Base-by-base conservation (phyloP, 1,140 invertebrate genomes). In the Centruroides vittatus region DNA sequence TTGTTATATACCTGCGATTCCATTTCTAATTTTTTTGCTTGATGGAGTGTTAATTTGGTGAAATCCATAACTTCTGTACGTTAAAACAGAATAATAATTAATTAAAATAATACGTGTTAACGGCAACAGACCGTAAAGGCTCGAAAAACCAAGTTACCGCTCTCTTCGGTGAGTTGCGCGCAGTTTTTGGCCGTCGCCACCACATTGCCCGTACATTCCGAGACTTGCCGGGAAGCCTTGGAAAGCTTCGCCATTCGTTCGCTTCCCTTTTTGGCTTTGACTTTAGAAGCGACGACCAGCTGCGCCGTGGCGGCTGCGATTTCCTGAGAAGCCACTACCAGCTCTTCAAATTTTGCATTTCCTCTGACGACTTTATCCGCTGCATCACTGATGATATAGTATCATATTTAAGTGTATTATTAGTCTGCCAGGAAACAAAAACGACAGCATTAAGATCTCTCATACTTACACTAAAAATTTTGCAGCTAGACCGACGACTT, bases 231-330 rank as follows among this genome's bases (percentile, higher is more conserved):
- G 7, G 91, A 93, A 1, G 94, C 92, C 61, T 82, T 77, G 0
- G 88, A 86, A 51, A 98, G 76, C 56, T 84, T 81, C 6, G 78
- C 68, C 53, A 98, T 76, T 73, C 88, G 89, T 62, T 76, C 73
- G 66, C 91, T 93, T 58, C 84, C 81, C 62, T 85, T 80, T 62
- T 91, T 84, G 4, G 96, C 93, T 67, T 79, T 79, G 10, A 78
- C 77, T 61, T 75, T 55, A 35, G 67, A 66, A 1, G 95, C 91
- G 11, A 98, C 93, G 23, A 98, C 95, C 54, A 99, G 77, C 74
- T 98, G 95, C 47, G 93, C 93, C 5, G 94, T 98, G 65, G 89
- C 93, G 6, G 93, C 96, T 7, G 93, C 91, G 66, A 99, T 97
- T 70, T 96, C 93, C 76, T 98, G 92, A 23, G 95, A 93, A 35